phyloP scores from a whole-genome alignment of 2,797 vertebrate genomes.

The Neoniphon sammara region DNA sequence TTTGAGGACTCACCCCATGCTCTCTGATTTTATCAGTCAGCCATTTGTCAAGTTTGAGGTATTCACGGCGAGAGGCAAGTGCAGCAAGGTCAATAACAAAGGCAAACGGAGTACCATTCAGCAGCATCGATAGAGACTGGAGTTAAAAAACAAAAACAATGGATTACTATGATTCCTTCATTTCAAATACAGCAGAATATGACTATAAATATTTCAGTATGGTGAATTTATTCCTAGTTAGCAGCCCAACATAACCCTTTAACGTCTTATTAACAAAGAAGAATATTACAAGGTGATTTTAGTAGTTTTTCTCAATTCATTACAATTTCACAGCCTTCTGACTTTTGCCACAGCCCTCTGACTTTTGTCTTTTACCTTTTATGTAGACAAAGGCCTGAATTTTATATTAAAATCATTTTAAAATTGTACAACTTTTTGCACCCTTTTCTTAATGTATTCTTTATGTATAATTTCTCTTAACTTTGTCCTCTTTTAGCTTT shows the following conservation, averaged over 20 bases:
- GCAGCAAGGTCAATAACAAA: constrained; percentile 99
- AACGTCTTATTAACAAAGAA: too few relatives aligned
- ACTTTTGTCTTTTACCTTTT: neutral
- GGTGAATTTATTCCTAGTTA: neutral
- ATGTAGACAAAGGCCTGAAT: too few relatives aligned
- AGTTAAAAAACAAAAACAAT: constrained; percentile 48
- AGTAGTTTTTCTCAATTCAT: neutral
- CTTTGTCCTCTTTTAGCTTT: too few relatives aligned
- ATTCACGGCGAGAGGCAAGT: constrained; percentile 99
- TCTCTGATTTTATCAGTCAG: constrained; percentile 99
- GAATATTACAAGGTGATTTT: too few relatives aligned
- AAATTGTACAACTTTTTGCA: neutral
- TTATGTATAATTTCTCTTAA: too few relatives aligned
- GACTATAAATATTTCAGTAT: neutral
- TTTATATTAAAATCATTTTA: neutral
- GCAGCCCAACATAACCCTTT: neutral
- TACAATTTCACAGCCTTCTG: neutral
- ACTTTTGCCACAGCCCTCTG: neutral
- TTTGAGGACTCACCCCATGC: constrained; percentile 89
- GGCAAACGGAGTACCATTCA: constrained; percentile 99
- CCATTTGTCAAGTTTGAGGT: constrained; percentile 99
- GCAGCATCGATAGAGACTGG: constrained; percentile 99
- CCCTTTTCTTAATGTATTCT: too few relatives aligned
- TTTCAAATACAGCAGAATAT: neutral
- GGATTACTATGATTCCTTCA: neutral